These are phyloP conservation scores for Thomomys bottae DNA, from an alignment of 2,113 vertebrate species.

Conservation along the genomic window DNA sequence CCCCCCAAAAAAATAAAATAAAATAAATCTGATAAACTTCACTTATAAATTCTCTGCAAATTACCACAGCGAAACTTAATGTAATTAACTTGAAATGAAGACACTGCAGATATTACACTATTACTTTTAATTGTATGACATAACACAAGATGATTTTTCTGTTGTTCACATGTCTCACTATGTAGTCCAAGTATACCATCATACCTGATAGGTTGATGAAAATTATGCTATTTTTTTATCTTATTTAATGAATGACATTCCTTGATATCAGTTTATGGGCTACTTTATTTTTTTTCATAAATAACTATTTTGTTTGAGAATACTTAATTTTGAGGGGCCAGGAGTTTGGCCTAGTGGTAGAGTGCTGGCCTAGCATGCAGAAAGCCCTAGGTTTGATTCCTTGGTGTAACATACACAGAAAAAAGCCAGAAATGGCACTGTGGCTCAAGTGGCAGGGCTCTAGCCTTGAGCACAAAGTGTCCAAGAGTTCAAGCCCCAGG, in stretches of 20 bases:
- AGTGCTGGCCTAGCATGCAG: too few relatives aligned
- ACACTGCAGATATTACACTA: not conserved
- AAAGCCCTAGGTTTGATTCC: too few relatives aligned
- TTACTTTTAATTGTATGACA: constrained; percentile 8
- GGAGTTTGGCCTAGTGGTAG: too few relatives aligned
- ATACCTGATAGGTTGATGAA: too few relatives aligned
- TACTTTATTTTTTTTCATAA: not conserved
- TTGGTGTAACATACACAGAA: too few relatives aligned
- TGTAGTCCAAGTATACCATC: not conserved
- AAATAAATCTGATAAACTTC: constrained; percentile 14
- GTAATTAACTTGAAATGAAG: constrained; percentile 18
- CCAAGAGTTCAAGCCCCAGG: too few relatives aligned
- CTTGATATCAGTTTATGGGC: constrained; percentile 22
- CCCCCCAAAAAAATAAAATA: not conserved
- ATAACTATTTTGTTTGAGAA: constrained; percentile 45
- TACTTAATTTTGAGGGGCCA: constrained; percentile 43
- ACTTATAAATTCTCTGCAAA: not conserved
- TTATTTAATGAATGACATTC: constrained; percentile 43
- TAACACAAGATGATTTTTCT: constrained; percentile 18
- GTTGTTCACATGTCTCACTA: not conserved
- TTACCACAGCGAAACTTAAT: constrained; percentile 43
- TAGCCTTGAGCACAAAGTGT: too few relatives aligned
- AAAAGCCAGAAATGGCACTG: too few relatives aligned
- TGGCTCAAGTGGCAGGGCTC: too few relatives aligned
- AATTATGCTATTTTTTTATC: not conserved